Evolutionary conservation across 2,888 invertebrate species (phyloP), one percentile per base, ranked within the genome.

Genomic region (Cephus nigrinus): DNA sequence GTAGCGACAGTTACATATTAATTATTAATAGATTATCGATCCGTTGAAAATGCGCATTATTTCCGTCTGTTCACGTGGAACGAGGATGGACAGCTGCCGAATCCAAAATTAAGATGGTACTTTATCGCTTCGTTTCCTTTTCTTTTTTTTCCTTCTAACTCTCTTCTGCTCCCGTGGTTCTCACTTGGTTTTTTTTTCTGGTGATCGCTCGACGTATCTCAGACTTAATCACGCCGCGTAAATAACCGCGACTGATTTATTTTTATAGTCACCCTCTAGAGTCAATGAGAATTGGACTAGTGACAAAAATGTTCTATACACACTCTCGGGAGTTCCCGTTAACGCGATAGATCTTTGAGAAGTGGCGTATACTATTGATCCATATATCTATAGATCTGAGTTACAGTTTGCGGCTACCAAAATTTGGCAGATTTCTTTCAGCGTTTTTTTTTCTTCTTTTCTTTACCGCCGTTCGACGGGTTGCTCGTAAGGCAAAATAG

Each of bases 201-300:
- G 31, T 15, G 71, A 30, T 31, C 71, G 32, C 71, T 11, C 40
- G 5, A 40, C 40, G 40, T 40, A 40, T 40, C 40, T 15, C 40
- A 40, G 40, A n/a, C 73, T 34, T 23, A 72, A 32, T 73, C 69
- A 23, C 32, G 30, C 4, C 15, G 73, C 69, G 23, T 76, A 73
- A 78, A 78, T 78, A 78, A 78, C 73, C 71, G 73, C 23, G 35
- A 15, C 36, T 73, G 34, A 35, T 76, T 68, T 78, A 76, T 74
- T 35, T 78, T 78, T 74, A 68, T 55, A 34, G 1, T 71, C 15
- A 31, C 4, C 4, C 4, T 1, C 32, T 12, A 71, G 9, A 9
- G 55, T 55, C 55, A 23, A 55, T 15, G 55, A 23, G 23, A 55
- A 55, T 55, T 55, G 55, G 23, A 55, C 55, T 23, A 55, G 5